Evolutionary conservation across 2,113 vertebrate genomes (phyloP).

Genomic region (Pluvialis apricaria): DNA sequence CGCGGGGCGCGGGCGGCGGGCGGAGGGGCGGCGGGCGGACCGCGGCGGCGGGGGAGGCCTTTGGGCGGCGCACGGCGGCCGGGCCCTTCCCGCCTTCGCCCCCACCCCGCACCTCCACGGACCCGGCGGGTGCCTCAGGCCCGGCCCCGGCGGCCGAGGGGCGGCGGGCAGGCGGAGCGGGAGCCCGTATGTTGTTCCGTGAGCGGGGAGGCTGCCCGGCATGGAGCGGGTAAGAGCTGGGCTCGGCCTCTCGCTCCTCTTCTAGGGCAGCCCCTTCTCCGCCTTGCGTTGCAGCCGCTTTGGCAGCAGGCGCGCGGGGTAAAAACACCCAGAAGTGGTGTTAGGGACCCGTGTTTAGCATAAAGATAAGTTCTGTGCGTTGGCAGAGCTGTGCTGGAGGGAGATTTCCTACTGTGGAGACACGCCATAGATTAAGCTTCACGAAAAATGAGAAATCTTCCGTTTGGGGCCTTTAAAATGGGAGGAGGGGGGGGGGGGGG

Average conservation of each 20-base stretch:
- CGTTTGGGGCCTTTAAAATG: background rate
- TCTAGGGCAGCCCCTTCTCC: background rate
- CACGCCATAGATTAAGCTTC: background rate
- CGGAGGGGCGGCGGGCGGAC: background rate
- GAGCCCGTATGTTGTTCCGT: background rate
- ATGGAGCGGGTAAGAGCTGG: background rate
- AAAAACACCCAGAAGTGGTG: background rate
- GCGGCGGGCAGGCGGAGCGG: background rate
- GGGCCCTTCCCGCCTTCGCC: rapidly evolving
- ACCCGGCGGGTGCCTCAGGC: too few species aligned
- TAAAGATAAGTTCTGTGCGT: background rate
- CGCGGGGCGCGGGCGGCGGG: background rate
- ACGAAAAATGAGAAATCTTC: background rate
- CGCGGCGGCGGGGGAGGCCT: background rate
- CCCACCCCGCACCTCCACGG: too few species aligned
- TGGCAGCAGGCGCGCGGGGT: too few species aligned
- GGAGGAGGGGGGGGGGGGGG: too few species aligned
- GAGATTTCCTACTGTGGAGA: background rate
- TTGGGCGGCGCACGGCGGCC: background rate
- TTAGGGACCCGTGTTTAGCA: background rate
- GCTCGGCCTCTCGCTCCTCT: background rate
- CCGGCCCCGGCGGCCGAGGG: background rate
- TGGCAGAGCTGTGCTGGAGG: background rate
- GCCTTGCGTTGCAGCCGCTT: background rate
- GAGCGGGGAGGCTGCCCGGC: background rate